Conservation (phyloP, 2,113 vertebrate genomes). For the Rafetus swinhoei region DNA sequence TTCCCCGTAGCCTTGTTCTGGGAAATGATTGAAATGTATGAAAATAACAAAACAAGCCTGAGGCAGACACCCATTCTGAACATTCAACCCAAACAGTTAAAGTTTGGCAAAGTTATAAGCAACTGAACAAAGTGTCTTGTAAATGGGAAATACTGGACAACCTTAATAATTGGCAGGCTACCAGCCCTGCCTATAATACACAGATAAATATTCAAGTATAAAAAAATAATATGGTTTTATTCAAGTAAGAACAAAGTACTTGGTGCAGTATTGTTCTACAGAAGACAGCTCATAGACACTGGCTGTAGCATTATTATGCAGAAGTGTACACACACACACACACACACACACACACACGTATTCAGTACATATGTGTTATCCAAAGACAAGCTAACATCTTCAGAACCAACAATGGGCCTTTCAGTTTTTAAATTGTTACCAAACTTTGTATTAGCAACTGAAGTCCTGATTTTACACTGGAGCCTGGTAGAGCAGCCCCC, state of each 20-base stretch:
- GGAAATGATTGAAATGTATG: too few species aligned
- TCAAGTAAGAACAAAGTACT: neutral
- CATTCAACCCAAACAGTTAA: neutral
- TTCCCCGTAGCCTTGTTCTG: too few species aligned
- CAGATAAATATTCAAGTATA: neutral
- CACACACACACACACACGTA: neutral
- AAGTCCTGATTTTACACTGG: neutral
- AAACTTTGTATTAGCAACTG: neutral
- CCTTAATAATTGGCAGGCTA: neutral
- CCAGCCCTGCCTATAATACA: neutral
- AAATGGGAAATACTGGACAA: neutral
- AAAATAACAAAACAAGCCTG: too few species aligned
- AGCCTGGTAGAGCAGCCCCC: neutral
- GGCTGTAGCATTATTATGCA: neutral
- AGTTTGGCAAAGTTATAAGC: neutral
- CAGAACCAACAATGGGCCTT: fast-evolving
- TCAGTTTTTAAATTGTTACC: neutral
- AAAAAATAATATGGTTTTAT: neutral
- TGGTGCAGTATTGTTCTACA: neutral
- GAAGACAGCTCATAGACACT: neutral
- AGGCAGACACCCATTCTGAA: neutral
- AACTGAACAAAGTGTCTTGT: neutral
- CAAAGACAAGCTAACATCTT: neutral
- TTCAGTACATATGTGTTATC: fast-evolving
- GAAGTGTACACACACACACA: neutral